A percentile compares a stretch with the other conserved stretches of the same genome.
Conservation (phyloP, 2,113 vertebrate species). For the Hippoglossus stenolepis region DNA sequence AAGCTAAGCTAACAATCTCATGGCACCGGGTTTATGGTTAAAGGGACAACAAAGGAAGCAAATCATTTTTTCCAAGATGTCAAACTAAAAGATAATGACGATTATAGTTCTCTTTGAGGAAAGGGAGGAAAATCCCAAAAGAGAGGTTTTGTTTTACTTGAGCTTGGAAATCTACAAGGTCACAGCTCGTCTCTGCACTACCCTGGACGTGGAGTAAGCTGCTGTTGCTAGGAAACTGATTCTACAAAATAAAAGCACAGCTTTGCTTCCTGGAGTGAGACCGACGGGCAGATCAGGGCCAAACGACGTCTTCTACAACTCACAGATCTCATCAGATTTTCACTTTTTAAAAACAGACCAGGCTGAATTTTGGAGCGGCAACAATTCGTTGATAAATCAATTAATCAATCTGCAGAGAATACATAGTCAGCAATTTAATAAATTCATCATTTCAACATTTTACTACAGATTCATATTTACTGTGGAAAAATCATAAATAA, state of each 20-base stretch:
- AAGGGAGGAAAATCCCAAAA: background rate
- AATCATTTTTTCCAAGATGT: background rate
- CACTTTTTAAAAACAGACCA: too few species aligned
- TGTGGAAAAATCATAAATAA: too few species aligned
- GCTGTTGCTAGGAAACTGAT: background rate
- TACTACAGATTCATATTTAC: too few species aligned
- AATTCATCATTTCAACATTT: too few species aligned
- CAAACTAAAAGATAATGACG: background rate
- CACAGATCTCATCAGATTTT: too few species aligned
- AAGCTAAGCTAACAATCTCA: too few species aligned
- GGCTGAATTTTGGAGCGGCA: background rate
- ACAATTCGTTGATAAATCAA: background rate
- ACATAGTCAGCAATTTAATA: too few species aligned
- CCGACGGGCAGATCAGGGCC: too few species aligned
- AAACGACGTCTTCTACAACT: too few species aligned
- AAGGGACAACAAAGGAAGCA: background rate
- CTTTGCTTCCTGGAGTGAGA: background rate
- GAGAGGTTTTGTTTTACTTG: background rate
- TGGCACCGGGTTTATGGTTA: background rate
- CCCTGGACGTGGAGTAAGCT: background rate
- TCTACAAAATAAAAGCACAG: slow-evolving; percentile 7
- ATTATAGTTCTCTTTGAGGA: too few species aligned
- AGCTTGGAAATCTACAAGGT: background rate
- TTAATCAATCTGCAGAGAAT: too few species aligned
- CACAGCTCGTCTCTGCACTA: background rate